Evolutionary conservation across 2,888 invertebrate species (phyloP), one percentile per base, ranked within the genome.

Genomic region (Phoenoteleia sp.): DNA sequence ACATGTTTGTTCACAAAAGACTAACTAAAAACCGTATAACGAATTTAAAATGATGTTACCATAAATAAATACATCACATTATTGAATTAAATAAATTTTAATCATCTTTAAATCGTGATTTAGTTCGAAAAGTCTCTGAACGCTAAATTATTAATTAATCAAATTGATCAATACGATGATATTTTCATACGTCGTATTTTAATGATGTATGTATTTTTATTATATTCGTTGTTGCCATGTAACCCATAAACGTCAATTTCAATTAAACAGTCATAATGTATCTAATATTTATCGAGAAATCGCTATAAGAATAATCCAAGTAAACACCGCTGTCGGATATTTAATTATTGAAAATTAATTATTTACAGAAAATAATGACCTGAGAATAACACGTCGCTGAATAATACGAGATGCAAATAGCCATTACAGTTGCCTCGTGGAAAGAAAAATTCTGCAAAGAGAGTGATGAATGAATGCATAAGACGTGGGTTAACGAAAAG

Each of bases 401-500:
- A 74, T 74, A 62, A 74, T 64, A 45, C 64, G 21, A 56, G 64
- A 64, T 66, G 66, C 66, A 76, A 76, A 76, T 58, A 45, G 33
- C 56, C 54, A 58, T 66, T 58, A 56, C 21, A 75, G 76, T 76
- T 76, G 36, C 17, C 58, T 27, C 17, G 75, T 25, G 15, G 64
- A 13, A 76, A 66, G 77, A 79, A 79, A 79, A 79, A 69, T 69
- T 42, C 62, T 29, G 62, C 52, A 54, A 69, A 60, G 29, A 39
- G 36, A 56, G 29, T 69, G 69, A 79, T 79, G 62, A 79, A 79
- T 79, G 69, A 79, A 79, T 79, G 77, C 77, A 77, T 77, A 60
- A 69, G 69, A 69, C 69, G 69, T 19, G 52, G 64, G 47, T 62
- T 77, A 64, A 64, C 71, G 71, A 79, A 79, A 79, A 79, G 54